Evolutionary conservation across 2,888 invertebrate species (phyloP), one percentile per base, ranked within the genome.

Genomic region (Hartigia nigra): DNA sequence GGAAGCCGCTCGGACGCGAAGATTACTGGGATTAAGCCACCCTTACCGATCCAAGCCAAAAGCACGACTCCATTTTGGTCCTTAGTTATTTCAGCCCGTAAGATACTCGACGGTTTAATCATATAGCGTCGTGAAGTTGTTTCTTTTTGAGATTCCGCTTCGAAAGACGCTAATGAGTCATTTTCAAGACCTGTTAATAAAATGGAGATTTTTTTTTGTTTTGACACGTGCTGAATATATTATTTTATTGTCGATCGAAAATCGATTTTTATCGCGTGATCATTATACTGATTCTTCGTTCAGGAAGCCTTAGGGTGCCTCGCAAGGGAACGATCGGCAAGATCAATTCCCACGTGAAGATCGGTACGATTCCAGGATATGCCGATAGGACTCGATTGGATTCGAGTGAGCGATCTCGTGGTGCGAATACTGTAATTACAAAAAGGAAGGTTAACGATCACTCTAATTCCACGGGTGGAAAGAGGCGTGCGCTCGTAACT

Each of bases 21-120:
- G 90, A 91, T 91, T 91, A 91, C 91, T 88, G 87, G 91, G 90
- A 91, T 91, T 91, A 91, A 90, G 79, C 82, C 80, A 82, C 82
- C 83, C 81, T 82, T 81, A 80, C 79, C 81, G 81, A 81, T 82
- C 80, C 82, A 79, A 80, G 80, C 70, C 78, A 78, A 79, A 81
- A 79, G 78, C 76, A 80, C 76, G 70, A 74, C 69, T 69, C 31
- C 72, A 32, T 72, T 72, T 72, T 72, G 31, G 31, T 32, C 72
- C 32, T 70, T 32, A 11, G 31, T 72, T 72, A 72, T 31, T 32
- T 72, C 31, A 31, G 31, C 32, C 31, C 32, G 32, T 12, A 31
- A 12, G 9, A 55, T 55, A n/a, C 9, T 23, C 55, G 23, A 55
- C 55, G 55, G 9, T 55, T 55, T 55, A 23, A 55, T 55, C 55